These are phyloP conservation scores for Eupsittula cactorum DNA, from an alignment of 2,113 vertebrate genomes.

Conservation along the genomic window DNA sequence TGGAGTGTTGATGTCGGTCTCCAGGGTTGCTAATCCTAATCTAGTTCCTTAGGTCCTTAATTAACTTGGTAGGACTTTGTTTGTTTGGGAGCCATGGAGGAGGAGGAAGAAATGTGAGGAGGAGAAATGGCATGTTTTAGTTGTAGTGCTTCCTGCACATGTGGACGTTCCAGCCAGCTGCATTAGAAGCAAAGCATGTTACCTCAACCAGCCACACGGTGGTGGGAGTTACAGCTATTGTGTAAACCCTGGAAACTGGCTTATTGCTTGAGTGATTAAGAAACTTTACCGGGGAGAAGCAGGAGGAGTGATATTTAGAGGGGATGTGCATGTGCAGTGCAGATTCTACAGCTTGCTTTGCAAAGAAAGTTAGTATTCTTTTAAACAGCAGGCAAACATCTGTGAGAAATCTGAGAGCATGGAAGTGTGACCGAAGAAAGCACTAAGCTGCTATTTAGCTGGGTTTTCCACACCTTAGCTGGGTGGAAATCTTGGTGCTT, in stretches of 20 bases:
- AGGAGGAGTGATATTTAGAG: neutral
- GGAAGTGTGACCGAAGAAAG: neutral
- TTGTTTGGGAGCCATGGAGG: neutral
- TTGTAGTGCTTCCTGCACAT: rapidly evolving
- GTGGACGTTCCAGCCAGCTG: neutral
- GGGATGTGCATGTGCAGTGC: neutral
- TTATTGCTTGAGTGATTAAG: neutral
- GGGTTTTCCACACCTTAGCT: neutral
- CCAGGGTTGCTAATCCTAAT: neutral
- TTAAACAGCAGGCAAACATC: neutral
- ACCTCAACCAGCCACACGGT: neutral
- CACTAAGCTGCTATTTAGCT: neutral
- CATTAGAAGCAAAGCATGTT: neutral
- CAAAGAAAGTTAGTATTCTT: neutral
- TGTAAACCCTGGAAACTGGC: neutral
- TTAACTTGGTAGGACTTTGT: neutral
- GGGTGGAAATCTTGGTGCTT: neutral
- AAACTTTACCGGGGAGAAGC: neutral
- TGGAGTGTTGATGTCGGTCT: neutral
- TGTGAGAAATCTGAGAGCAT: neutral
- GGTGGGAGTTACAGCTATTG: neutral
- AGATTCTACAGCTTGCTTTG: neutral
- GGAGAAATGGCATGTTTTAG: neutral
- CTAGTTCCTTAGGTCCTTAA: neutral
- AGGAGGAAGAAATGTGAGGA: neutral